phyloP scores from a whole-genome alignment of 1,140 invertebrate species.

The Drosophila repletoides region DNA sequence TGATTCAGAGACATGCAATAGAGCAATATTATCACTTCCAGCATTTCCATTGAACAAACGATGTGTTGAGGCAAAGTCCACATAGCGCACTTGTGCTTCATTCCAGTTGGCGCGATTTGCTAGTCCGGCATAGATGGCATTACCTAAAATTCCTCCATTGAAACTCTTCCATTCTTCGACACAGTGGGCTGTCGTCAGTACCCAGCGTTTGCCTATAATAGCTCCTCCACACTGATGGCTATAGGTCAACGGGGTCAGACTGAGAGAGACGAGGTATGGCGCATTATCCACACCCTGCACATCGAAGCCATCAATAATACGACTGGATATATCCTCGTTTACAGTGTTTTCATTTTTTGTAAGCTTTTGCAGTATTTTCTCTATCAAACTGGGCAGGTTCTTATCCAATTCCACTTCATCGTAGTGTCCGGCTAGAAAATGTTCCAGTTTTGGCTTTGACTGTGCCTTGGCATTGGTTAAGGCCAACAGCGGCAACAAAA shows the following conservation, averaged over 20 bases:
- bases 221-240: constrained; percentile 85
- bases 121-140: constrained; percentile 62
- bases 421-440: constrained; percentile 32
- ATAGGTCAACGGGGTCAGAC: constrained; percentile 82
- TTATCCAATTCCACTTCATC: constrained; percentile 3
- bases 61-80: constrained; percentile 66
- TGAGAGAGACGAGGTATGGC: constrained; percentile 85
- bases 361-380: constrained; percentile 4
- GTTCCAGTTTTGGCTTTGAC: constrained; percentile 25
- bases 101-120: constrained; percentile 55
- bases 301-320: constrained; percentile 60
- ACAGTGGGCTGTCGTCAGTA: constrained; percentile 85
- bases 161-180: constrained; percentile 38
- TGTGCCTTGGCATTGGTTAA: constrained; percentile 26
- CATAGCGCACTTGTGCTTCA: constrained; percentile 59
- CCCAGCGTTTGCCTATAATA: constrained; percentile 85
- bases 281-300: constrained; percentile 81
- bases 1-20: constrained; percentile 59
- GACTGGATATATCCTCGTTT: constrained; percentile 29
- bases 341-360: not conserved
- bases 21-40: constrained; percentile 73
- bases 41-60: constrained; percentile 57
- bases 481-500: constrained; percentile 43
- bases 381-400: constrained; percentile 2
- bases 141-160: constrained; percentile 47